Percentiles rank a stretch among this genome's conserved stretches.
Evolutionary conservation across 2,888 invertebrate species (phyloP).

Genomic region (Agonopterix alstromeriana): DNA sequence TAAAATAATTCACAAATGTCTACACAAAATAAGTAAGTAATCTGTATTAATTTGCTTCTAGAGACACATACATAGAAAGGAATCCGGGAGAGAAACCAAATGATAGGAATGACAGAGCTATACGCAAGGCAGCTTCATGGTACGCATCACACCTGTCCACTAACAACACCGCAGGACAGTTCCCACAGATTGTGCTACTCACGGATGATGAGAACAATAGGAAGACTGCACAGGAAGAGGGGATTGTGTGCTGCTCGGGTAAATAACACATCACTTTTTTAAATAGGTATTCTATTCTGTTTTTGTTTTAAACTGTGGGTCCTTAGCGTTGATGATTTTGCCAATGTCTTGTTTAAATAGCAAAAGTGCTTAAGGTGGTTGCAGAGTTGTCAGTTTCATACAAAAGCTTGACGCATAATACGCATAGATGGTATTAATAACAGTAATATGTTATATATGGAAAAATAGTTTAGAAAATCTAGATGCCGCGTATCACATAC

Average conservation of each 20-base stretch:
- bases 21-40: no score
- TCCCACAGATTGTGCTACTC: constrained; percentile 83
- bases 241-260: constrained; percentile 84
- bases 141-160: constrained; percentile 84
- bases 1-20: no score
- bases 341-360: no score
- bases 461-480: no score
- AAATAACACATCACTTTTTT: constrained; percentile 18
- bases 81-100: constrained; percentile 89
- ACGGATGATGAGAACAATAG: constrained; percentile 91
- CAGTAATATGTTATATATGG: no score
- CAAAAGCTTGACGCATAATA: no score
- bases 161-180: constrained; percentile 31
- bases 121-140: constrained; percentile 88
- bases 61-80: constrained; percentile 92
- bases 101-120: constrained; percentile 95
- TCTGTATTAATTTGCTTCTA: constrained; percentile 39
- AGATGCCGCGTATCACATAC: no score
- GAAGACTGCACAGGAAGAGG: constrained; percentile 81
- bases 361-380: no score
- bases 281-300: neutral
- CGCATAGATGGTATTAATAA: no score
- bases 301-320: no score
- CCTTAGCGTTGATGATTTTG: no score
- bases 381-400: no score